phyloP scores from a whole-genome alignment of 1,140 invertebrate genomes.

The Drosophila simulans region DNA sequence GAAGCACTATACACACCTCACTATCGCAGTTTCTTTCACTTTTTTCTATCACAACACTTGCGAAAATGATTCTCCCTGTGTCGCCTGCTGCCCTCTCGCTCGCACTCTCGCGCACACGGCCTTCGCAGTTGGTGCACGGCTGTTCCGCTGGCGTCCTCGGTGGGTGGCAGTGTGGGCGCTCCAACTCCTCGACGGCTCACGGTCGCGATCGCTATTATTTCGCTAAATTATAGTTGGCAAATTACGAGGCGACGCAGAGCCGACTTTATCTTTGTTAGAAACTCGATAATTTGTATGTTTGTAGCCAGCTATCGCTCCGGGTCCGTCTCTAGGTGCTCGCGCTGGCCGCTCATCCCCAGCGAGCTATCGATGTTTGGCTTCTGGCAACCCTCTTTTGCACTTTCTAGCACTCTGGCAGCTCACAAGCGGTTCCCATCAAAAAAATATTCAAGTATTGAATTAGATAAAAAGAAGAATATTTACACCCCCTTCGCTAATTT shows the following conservation, averaged over 20 bases:
- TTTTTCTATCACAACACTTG: constrained; percentile 75
- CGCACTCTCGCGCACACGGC: constrained; percentile 42
- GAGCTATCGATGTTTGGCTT: constrained; percentile 1
- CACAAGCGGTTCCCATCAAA: not conserved
- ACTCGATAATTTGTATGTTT: constrained; percentile 15
- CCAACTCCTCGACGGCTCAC: constrained; percentile 5
- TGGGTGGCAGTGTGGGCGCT: constrained; percentile 6
- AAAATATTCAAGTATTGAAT: too few species aligned
- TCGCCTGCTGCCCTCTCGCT: constrained; percentile 59
- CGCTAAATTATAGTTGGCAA: constrained; percentile 18
- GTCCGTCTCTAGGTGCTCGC: constrained; percentile 3
- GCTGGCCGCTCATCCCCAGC: not conserved
- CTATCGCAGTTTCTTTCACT: constrained; percentile 59
- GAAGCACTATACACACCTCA: constrained; percentile 75
- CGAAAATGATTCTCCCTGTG: constrained; percentile 58
- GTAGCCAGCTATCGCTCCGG: constrained; percentile 4
- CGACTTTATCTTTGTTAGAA: constrained; percentile 37
- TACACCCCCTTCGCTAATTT: too few species aligned
- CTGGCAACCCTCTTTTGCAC: not conserved
- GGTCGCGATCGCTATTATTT: constrained; percentile 12
- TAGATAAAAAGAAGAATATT: too few species aligned
- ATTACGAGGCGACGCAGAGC: constrained; percentile 24
- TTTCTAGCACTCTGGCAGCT: not conserved
- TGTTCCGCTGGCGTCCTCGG: constrained; percentile 14
- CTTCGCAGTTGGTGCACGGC: constrained; percentile 34